Evolutionary conservation across 2,888 invertebrate species (phyloP), one percentile per base, ranked within the genome.

Genomic region (Xestia ashworthii): DNA sequence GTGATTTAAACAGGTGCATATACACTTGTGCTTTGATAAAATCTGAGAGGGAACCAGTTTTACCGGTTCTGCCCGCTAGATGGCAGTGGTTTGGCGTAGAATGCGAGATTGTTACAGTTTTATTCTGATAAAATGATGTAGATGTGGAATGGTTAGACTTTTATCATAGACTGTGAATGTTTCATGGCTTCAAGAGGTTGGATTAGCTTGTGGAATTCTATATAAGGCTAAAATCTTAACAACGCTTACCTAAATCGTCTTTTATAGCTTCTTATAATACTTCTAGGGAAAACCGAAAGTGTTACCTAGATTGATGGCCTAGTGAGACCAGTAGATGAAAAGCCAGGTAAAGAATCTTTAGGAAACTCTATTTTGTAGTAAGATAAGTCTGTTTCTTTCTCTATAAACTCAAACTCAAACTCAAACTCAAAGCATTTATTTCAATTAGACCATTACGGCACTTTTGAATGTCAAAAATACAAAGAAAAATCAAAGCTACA

Each of bases 1-100:
- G 76, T 81, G 81, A 81, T 76, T 72, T 76, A 76, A 81, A 81
- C 85, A 82, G 82, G 82, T 82, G 82, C 71, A 81, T 69, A 81
- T 69, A 74, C 58, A 81, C 81, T 65, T 55, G 68, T 48, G n/a
- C 8, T 41, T 22, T 70, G 82, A 82, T 82, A 72, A 58, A 70
- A 82, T 85, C 82, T 41, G 66, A 68, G 32, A 58, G 44, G 53
- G 71, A 82, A 76, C 85, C 85, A 3, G 82, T 19, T 25, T 70
- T 76, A 76, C 82, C 72, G 69, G 82, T 82, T 75, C 5, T 16
- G 16, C 22, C 64, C 85, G 76, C 76, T 81, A 82, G 85, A 85
- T 82, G 81, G 84, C 84, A 19, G 72, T 79, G 60, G 66, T 44
- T n/a, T 11, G 22, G 41, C 22, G 50, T 25, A 66, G 50, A 66